These are phyloP conservation scores for Catonia carolina DNA, from an alignment of 2,888 invertebrate species.

Conservation along the genomic window DNA sequence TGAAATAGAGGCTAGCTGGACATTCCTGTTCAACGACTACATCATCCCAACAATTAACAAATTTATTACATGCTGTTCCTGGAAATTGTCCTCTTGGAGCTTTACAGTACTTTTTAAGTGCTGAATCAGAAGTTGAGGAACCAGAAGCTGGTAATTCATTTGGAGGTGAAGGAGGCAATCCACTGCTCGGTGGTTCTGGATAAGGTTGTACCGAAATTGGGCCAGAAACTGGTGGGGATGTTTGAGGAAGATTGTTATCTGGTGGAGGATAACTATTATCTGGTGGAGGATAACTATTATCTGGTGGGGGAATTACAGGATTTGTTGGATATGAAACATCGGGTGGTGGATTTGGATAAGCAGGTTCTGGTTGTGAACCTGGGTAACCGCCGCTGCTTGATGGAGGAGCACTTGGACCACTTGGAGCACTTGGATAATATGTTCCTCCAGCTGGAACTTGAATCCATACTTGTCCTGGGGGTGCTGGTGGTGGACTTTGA, in stretches of 20 bases:
- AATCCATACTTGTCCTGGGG: constrained; percentile 10
- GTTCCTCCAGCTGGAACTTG: constrained; percentile 6
- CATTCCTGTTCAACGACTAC: constrained; percentile 59
- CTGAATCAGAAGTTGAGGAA: neutral
- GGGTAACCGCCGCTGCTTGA: too few relatives aligned
- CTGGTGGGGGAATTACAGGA: neutral
- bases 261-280: neutral
- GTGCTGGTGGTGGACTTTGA: neutral
- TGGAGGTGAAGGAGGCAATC: neutral
- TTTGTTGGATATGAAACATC: neutral
- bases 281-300: neutral
- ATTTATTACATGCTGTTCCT: constrained; percentile 54
- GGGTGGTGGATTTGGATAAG: neutral
- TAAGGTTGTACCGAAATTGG: constrained; percentile 3
- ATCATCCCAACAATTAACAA: constrained; percentile 66
- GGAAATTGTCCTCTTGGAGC: constrained; percentile 55
- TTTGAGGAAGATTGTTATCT: neutral
- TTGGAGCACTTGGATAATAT: constrained; percentile 1
- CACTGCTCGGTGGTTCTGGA: constrained; percentile 15
- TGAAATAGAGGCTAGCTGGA: constrained; percentile 55
- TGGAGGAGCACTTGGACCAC: too few relatives aligned
- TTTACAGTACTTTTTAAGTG: constrained; percentile 22
- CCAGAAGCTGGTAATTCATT: neutral
- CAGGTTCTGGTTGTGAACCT: neutral
- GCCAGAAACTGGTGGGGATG: neutral